A percentile compares a stretch with the other conserved stretches of the same genome.
Conservation (phyloP, 2,113 vertebrate genomes). For the Lepus americanus region DNA sequence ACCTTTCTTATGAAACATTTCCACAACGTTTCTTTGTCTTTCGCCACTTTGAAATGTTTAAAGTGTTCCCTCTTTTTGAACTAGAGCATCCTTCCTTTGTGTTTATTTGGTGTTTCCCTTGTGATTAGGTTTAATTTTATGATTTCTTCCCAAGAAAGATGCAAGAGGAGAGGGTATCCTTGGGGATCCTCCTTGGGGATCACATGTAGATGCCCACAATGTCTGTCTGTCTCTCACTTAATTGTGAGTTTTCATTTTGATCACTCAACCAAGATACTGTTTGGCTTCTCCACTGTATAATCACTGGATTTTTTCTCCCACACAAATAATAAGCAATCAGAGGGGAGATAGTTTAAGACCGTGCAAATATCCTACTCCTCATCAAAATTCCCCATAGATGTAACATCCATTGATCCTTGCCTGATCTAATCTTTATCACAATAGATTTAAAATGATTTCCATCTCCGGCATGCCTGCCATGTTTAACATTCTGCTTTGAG, state of each 20-base stretch:
- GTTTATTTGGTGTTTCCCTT: background rate
- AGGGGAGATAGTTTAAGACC: background rate
- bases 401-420: background rate
- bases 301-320: background rate
- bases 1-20: background rate
- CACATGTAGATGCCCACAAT: background rate
- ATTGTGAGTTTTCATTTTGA: background rate
- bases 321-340: background rate
- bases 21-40: background rate
- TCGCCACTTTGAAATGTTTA: background rate
- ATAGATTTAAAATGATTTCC: background rate
- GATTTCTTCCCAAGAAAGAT: slow-evolving; percentile 40
- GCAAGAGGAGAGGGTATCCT: background rate
- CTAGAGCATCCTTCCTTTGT: background rate
- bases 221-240: background rate
- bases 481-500: background rate
- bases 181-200: background rate
- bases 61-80: background rate
- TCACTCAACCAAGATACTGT: background rate
- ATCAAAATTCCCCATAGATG: background rate
- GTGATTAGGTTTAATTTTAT: background rate
- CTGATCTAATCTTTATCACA: background rate
- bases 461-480: background rate
- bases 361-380: background rate
- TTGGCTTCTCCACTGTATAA: background rate